phyloP scores from a whole-genome alignment of 2,113 vertebrate genomes.

The Athene noctua region DNA sequence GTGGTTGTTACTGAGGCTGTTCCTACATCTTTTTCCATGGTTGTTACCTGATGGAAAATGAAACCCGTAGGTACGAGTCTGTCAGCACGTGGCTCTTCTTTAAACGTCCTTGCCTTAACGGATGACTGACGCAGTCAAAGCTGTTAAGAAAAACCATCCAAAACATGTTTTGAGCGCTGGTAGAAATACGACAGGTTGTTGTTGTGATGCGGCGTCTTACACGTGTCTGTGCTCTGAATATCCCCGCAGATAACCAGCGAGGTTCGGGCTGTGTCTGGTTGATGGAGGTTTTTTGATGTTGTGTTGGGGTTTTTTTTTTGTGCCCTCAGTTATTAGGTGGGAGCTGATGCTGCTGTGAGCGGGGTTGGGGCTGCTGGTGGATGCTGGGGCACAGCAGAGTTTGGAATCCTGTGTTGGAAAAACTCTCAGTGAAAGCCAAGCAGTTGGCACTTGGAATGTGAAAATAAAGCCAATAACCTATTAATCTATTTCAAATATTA shows the following conservation, averaged over 20 bases:
- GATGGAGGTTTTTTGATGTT: neutral
- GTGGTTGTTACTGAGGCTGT: neutral
- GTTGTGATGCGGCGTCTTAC: neutral
- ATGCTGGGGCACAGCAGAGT: rapidly evolving
- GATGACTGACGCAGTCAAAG: neutral
- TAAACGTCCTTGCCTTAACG: too few species aligned
- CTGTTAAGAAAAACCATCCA: neutral
- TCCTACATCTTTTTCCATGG: neutral
- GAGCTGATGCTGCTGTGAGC: neutral
- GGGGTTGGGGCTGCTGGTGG: neutral
- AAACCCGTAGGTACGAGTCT: neutral
- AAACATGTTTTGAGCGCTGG: neutral
- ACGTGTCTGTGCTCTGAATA: neutral
- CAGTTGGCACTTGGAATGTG: too few species aligned
- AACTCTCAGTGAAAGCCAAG: neutral
- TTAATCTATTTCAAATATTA: too few species aligned
- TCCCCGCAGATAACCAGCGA: rapidly evolving
- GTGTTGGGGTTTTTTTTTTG: too few species aligned
- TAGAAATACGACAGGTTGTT: neutral
- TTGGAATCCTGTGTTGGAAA: neutral
- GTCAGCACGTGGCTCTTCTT: neutral
- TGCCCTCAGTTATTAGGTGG: too few species aligned
- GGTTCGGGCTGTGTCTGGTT: neutral
- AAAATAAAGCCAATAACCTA: neutral
- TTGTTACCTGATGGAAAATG: neutral